Evolutionary conservation across 1,140 invertebrate species (phyloP), one percentile per base, ranked within the genome.

Genomic region (Argopecten irradians): DNA sequence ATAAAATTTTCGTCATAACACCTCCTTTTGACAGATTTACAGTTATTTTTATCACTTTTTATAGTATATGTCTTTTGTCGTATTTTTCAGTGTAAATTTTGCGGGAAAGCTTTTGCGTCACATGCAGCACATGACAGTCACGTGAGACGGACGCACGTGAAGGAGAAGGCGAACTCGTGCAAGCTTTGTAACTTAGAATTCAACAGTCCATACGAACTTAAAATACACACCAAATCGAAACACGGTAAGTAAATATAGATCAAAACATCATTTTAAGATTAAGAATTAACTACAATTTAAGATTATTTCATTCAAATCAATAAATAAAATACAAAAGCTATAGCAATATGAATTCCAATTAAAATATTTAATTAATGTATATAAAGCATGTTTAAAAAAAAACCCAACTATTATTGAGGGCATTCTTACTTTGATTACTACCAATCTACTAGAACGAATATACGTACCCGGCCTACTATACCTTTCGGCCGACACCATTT

Each of bases 21-120:
- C 43, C 55, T 28, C 36, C 5, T 8, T 39, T 8, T 39, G 13
- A 39, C 36, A 39, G n/a, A n/a, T n/a, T 39, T 8, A 39, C 36
- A 13, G 36, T 39, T 13, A 39, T 39, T 8, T n/a, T n/a, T n/a
- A n/a, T n/a, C n/a, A 39, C 13, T 39, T 5, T 8, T 39, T 82
- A 84, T 46, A 16, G 88, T n/a, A 43, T n/a, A n/a, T 34, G 71
- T 32, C 7, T 43, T 35, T 93, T 93, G 41, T 92, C 93, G 90
- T 99, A 93, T 95, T 98, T 98, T 43, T 87, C 93, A 96, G 95
- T 96, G 95, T 89, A 94, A 95, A 90, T 94, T 94, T 91, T 96
- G 95, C 90, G 95, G 95, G 7, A 96, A 96, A 89, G 95, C 95
- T 7, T 96, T 96, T 90, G 95, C 95, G 0, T 96, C 96, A 0